Base-by-base conservation (phyloP, 1,140 invertebrate species). In the Archegozetes longisetosus region DNA sequence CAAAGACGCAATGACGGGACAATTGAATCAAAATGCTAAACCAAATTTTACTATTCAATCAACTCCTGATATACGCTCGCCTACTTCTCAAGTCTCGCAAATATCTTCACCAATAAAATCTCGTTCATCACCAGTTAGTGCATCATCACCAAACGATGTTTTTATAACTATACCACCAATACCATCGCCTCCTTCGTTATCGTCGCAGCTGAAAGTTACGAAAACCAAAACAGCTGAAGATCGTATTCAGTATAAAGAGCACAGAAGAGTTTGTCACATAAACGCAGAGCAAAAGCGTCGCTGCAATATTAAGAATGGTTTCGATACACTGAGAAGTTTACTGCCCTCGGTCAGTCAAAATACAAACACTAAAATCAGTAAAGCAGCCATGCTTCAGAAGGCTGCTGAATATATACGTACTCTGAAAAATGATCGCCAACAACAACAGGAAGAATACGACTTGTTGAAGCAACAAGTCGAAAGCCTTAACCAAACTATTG, bases 241-340 rank as follows among this genome's bases (percentile, higher is more conserved):
- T 22, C 59, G 68, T 52, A 66, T 67, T 13, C 62, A 66, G 40
- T 72, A 73, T 57, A 69, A 68, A 55, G 72, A 75, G 64, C 67
- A 71, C 58, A 70, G 76, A 49, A 67, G 75, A 56, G 73, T 73
- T 20, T 71, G 88, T 27, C 94, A 98, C 72, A 88, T 95, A 61
- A 92, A 96, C 71, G 91, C 94, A 0, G 95, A 99, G 71, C 93
- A 98, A 75, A 98, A 98, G 72, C 79, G 95, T 29, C 79, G 94
- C 46, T 93, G 88, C 70, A 96, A 95, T 70, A 95, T 97, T 64
- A 97, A 97, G 77, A 92, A 87, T 75, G 92, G 93, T 25, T 97
- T 97, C 73, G 92, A 98, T 72, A 85, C 84, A 70, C 76, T 98
- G 57, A 87, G 94, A 71, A 83, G 82, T 60, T 77, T 98, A n/a